Evolutionary conservation across 2,797 vertebrate species (phyloP), one percentile per base, ranked within the genome.

Genomic region (Perodicticus potto): DNA sequence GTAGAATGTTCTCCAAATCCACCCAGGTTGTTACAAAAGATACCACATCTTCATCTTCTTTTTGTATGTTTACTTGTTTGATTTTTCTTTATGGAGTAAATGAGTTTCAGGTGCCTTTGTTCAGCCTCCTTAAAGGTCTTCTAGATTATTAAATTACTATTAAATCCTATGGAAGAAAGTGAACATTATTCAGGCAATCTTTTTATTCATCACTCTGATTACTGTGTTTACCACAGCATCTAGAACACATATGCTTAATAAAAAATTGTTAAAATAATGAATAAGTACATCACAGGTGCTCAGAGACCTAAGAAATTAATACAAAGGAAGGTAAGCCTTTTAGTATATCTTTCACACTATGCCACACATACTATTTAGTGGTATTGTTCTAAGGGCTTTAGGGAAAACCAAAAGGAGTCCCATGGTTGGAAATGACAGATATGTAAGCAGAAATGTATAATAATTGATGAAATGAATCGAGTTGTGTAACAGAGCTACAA

Each of bases 221-320:
- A 14, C 59, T 11, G 0, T 84, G 17, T 85, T 57, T 82, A 55
- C 32, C 3, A 65, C 29, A 84, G 49, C 70, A 29, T 32, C 19
- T 37, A 43, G 29, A 94, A 55, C 22, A n/a, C 74, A 65, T 45
- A 4, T 76, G 5, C 10, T 95, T 17, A 86, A 74, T 65, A 77
- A 88, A 73, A 40, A 95, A 63, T 22, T 88, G 32, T 14, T 61
- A 27, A 86, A 91, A 61, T 73, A 76, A 80, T 72, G 57, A 69
- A 61, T 29, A 53, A 91, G 2, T 53, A 2, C 2, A 69, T 59
- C 34, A 83, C 5, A 82, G 53, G 29, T 94, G 63, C 74, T 78
- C 34, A 84, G 89, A 93, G 59, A 78, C 20, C 4, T 3, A 77
- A 57, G n/a, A 95, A 87, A 78, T 84, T 86, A 91, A 43, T 7